Evolutionary conservation across 1,140 invertebrate species (phyloP), one percentile per base, ranked within the genome.

Genomic region (Hypsibius dujardini): DNA sequence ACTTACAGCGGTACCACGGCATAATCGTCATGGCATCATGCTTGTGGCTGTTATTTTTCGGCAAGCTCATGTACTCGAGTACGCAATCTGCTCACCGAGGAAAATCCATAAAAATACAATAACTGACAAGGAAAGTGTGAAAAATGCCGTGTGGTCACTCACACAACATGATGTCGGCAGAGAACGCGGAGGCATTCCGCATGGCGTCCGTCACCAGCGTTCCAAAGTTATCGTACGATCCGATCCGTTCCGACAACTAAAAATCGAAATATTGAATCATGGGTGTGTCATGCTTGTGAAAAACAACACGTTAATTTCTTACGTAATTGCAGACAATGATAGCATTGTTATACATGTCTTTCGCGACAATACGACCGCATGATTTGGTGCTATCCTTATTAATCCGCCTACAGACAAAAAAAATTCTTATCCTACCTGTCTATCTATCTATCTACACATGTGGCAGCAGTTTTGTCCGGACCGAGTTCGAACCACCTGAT

Each of bases 301-400:
- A 7, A 72, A 69, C 47, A 69, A 72, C 59, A 40, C 46, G 42
- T 2, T 15, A 70, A 69, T 28, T 46, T 2, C 40, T 83, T 79
- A 93, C 90, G 81, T 98, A 98, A 81, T 98, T 92, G 77, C 98
- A 97, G 0, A 98, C 81, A 75, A 94, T 88, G 45, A 89, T 90
- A 0, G 96, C 95, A 69, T 92, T 90, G 71, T 89, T 92, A 78
- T 98, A 95, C 47, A 91, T 94, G 28, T 98, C 82, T 83, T 99
- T 99, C 15, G 94, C 95, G 71, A 99, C 88, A 47, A 90, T 87
- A 72, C 96, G 81, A 2, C 96, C 95, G 71, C 94, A 88, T 0
- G 89, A 92, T 80, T 98, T 98, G 1, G 98, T 91, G 76, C 94
- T 98, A 80, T 99, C 96, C 79, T 98, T 99, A 75, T 90, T 94